These are phyloP conservation scores for Picus viridis DNA, from an alignment of 2,797 vertebrate species.

Conservation along the genomic window DNA sequence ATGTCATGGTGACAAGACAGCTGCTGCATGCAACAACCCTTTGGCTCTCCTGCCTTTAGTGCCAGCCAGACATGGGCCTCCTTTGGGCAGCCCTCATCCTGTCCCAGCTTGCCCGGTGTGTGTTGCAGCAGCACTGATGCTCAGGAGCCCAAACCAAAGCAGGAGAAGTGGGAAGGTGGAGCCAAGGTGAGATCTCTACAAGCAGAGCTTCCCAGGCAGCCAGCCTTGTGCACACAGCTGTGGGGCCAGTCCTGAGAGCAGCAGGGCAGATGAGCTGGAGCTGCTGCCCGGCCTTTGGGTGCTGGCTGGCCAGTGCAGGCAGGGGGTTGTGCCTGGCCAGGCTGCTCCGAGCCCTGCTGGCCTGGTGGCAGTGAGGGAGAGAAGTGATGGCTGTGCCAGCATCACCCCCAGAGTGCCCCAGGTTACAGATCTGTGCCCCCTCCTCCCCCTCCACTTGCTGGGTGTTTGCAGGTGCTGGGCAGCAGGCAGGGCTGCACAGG, in stretches of 20 bases:
- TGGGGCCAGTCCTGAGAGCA: background rate
- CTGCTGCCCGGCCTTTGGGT: background rate
- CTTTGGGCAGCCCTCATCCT: background rate
- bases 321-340: background rate
- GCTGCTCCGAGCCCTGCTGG: background rate
- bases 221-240: background rate
- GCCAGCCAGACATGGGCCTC: accelerated
- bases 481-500: accelerated
- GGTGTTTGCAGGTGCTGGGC: background rate
- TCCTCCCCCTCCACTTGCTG: accelerated
- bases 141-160: background rate
- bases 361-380: background rate
- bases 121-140: background rate
- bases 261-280: accelerated
- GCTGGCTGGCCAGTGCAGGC: background rate
- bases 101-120: background rate
- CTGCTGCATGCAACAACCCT: background rate
- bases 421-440: accelerated
- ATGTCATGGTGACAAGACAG: accelerated
- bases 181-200: accelerated
- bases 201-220: background rate
- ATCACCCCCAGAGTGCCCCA: background rate
- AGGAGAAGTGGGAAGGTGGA: background rate
- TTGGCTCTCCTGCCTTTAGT: background rate
- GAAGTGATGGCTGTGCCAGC: background rate